phyloP scores from a whole-genome alignment of 2,888 invertebrate species.

The Cryptocephalus moraei region DNA sequence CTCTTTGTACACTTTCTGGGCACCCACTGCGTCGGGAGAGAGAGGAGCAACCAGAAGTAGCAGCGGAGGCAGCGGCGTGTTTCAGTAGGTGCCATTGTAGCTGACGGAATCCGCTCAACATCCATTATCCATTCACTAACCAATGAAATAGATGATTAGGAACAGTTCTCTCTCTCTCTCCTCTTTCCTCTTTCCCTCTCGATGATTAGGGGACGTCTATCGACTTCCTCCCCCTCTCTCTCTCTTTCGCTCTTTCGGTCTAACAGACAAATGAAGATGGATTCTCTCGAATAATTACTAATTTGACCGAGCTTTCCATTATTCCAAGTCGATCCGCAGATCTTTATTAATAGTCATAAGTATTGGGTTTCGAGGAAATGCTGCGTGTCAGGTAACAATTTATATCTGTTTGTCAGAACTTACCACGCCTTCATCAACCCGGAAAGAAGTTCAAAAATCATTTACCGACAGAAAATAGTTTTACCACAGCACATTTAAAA shows the following conservation, averaged over 20 bases:
- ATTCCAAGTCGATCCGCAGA: constrained; percentile 22
- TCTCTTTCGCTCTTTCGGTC: constrained; percentile 26
- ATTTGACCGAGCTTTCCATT: constrained; percentile 40
- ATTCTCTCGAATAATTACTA: constrained; percentile 40
- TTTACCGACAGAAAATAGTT: no score
- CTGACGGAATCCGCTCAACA: constrained; percentile 39
- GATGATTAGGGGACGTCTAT: no score
- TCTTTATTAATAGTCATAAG: constrained; percentile 28
- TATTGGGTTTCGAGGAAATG: constrained; percentile 16
- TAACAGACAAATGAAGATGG: constrained; percentile 39
- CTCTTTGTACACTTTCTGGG: constrained; percentile 40
- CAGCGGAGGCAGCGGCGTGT: constrained; percentile 27
- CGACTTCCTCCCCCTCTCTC: no score
- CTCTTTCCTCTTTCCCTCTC: no score
- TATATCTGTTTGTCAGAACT: no score
- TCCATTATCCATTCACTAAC: constrained; percentile 41
- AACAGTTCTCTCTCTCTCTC: constrained; percentile 17
- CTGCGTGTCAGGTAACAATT: no score
- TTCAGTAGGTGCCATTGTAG: constrained; percentile 36
- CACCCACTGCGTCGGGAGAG: constrained; percentile 23
- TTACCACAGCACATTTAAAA: no score
- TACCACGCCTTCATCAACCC: no score
- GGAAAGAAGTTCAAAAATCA: no score
- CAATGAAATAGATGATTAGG: constrained; percentile 43
- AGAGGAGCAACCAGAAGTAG: constrained; percentile 26